Conservation (phyloP, 2,888 invertebrate genomes). For the Drosophila kuntzei region DNA sequence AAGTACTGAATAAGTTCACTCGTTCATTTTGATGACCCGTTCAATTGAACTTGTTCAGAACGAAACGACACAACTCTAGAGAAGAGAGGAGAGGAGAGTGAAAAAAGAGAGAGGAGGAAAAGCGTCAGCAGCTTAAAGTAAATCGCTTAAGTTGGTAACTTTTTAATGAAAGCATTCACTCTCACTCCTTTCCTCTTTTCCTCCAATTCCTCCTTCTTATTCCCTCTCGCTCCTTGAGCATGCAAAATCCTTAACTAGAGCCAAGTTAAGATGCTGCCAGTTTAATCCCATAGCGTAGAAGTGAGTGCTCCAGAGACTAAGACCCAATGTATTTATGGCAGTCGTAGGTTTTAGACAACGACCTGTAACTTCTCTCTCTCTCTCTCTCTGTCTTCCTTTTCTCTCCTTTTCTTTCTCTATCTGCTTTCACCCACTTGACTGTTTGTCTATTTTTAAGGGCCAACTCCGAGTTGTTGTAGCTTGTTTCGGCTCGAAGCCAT, state of each 20-base stretch:
- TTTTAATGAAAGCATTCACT: conserved; percentile 56
- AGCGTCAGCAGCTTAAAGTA: conserved; percentile 57
- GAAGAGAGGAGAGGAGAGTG: not conserved
- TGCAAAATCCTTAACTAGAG: conserved; percentile 69
- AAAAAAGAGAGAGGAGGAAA: not conserved
- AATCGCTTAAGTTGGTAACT: conserved; percentile 75
- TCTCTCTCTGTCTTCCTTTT: not conserved
- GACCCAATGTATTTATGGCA: conserved; percentile 76
- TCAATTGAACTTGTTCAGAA: no score
- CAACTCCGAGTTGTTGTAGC: conserved; percentile 35
- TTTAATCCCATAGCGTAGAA: conserved; percentile 77
- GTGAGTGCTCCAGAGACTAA: conserved; percentile 67
- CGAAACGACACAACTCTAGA: no score
- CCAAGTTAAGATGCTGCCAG: conserved; percentile 70
- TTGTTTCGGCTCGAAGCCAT: conserved; percentile 38
- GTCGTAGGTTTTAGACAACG: conserved; percentile 57
- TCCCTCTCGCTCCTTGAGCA: conserved; percentile 24
- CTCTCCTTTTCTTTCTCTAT: not conserved
- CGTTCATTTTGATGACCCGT: no score
- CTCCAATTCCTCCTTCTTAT: not conserved
- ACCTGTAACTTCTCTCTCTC: conserved; percentile 21
- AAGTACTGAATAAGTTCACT: no score
- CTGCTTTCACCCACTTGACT: conserved; percentile 21
- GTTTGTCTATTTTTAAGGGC: conserved; percentile 70
- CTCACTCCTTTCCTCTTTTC: conserved; percentile 13